Evolutionary conservation across 2,888 invertebrate genomes (phyloP), one percentile per base, ranked within the genome.

Genomic region (Acleris holmiana): DNA sequence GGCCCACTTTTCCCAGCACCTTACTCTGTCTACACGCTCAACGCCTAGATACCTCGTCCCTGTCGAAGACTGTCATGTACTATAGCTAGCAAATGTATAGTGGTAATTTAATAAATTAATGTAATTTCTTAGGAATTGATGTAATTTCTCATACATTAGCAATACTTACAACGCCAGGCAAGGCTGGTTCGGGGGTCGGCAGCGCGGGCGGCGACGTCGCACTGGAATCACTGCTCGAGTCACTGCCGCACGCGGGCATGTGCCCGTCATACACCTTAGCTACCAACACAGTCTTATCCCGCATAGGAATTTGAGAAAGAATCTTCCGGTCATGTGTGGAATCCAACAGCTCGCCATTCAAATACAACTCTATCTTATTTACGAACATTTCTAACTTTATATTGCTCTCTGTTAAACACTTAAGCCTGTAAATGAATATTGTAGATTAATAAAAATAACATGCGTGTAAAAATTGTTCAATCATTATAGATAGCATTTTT

Each of bases 151-250:
- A 13, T 4, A 35, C 13, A 1, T 35, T 35, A 13, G 35, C 10
- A 35, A 10, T 35, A 93, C 95, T 93, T 83, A 98, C 97, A 75
- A 98, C 98, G 65, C 99, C 98, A 13, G 99, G 99, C 72, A 99
- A 89, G 71, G 96, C 95, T 79, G 95, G 96, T 89, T 99, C 99
- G 0, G 97, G 97, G 78, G 98, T 97, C 74, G 96, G 97, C 0
- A 96, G 95, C 80, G 97, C 94, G 70, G 97, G 98, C 2, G 98
- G 98, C 0, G 98, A 98, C 2, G 98, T 97, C 2, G 98, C 97
- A 63, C 98, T 98, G 73, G 98, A 98, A 84, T 99, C 99, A 64
- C 98, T 98, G 78, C 98, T 98, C 62, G 98, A 98, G 82, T 99
- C 99, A 69, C 91, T 91, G 2, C 91, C 90, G 71, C 91, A 91